Base-by-base conservation (phyloP, 2,888 invertebrate genomes). In the Melieria crassipennis region DNA sequence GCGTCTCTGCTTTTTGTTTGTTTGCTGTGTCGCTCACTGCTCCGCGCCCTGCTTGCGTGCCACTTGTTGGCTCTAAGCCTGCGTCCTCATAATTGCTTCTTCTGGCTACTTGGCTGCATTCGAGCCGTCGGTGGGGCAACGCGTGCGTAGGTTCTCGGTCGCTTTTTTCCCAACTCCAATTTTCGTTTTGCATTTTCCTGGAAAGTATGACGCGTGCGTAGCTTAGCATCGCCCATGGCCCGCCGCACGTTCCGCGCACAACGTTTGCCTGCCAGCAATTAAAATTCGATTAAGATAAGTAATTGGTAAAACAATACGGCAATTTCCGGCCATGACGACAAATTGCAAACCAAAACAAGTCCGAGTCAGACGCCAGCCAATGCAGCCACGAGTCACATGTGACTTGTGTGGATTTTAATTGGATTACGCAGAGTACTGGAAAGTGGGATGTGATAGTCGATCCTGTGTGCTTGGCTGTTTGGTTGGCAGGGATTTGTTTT, bases 211-310 rank as follows among this genome's bases (percentile, higher is more conserved):
- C 30, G 30, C 2, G 30, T 30, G 30, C 30, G 30, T 30, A 3
- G 30, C 30, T 30, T 55, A 45, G 30, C 30, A n/a, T n/a, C 52
- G 55, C 42, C n/a, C 60, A 50, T 67, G 52, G 47, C 30, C 52
- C 5, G n/a, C 58, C 67, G 60, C 67, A 67, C 30, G 30, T 30
- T 30, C 3, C 30, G 30, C 30, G 30, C 30, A 3, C 30, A 30
- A 30, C 30, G 30, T 50, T 52, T 52, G 13, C 52, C 52, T 52
- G 7, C 16, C 52, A 63, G 72, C 73, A 71, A 74, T 74, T 74
- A 74, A 74, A 74, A 60, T 67, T 72, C 74, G 71, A 69, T 74
- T 74, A 72, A 67, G 71, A 66, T 71, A 74, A 74, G 69, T 66
- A 69, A 69, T 69, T 63, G 56, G 63, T 47, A 57, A 69, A 69